phyloP scores from a whole-genome alignment of 2,888 invertebrate genomes.

The Temnothorax ravouxi region DNA sequence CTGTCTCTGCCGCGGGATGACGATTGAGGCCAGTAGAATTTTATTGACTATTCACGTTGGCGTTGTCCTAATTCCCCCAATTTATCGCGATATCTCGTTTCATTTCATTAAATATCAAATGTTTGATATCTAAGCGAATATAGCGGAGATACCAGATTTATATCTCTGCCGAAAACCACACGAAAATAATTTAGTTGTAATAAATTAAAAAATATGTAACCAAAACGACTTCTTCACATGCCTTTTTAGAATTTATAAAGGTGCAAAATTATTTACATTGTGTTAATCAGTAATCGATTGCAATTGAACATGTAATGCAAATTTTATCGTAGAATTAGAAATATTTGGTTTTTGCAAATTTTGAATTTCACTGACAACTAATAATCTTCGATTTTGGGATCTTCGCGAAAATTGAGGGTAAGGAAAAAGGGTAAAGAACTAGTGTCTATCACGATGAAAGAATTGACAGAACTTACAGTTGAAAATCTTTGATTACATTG shows the following conservation, averaged over 20 bases:
- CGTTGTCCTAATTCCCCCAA: conserved; percentile 10
- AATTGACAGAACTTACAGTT: conserved; percentile 16
- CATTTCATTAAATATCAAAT: conserved; percentile 2
- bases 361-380: background rate
- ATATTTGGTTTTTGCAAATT: background rate
- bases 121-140: background rate
- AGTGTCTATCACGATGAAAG: background rate
- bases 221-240: background rate
- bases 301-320: background rate
- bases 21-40: conserved; percentile 62
- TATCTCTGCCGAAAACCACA: background rate
- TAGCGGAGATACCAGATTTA: background rate
- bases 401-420: conserved; percentile 16
- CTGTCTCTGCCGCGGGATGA: conserved; percentile 82
- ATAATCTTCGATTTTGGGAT: conserved; percentile 3
- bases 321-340: background rate
- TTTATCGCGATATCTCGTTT: conserved; percentile 12
- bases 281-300: conserved; percentile 15
- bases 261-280: background rate
- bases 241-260: conserved; percentile 27
- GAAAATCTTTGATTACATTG: conserved; percentile 34
- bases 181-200: background rate
- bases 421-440: conserved; percentile 10
- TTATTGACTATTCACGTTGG: conserved; percentile 6
- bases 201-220: background rate